phyloP scores from a whole-genome alignment of 2,888 invertebrate species.

The Acronicta leporina region DNA sequence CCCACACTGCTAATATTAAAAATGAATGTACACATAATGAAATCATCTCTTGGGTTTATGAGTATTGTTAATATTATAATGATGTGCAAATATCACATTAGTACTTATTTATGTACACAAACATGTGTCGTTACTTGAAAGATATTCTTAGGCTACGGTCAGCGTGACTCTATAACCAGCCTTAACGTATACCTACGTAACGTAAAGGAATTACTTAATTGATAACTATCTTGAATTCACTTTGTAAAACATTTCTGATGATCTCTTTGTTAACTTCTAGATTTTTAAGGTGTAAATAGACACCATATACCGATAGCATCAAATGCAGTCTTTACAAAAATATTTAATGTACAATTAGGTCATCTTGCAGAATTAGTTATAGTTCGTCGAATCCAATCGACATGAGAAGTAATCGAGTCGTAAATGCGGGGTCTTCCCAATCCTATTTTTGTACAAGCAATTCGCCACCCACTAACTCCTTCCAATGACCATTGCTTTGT shows the following conservation, averaged over 20 bases:
- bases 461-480: conserved; percentile 95
- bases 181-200: background rate
- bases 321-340: conserved; percentile 72
- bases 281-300: conserved; percentile 28
- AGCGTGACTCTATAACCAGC: no score
- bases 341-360: conserved; percentile 57
- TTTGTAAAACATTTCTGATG: conserved; percentile 26
- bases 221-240: conserved; percentile 26
- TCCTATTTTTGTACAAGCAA: conserved; percentile 94
- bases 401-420: conserved; percentile 94
- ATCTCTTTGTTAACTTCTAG: conserved; percentile 20
- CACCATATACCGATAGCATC: conserved; percentile 39
- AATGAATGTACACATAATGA: background rate
- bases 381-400: conserved; percentile 95
- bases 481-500: conserved; percentile 93
- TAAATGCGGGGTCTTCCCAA: conserved; percentile 94
- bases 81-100: conserved; percentile 33
- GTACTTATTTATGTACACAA: conserved; percentile 4
- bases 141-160: no score
- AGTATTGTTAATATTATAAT: conserved; percentile 50
- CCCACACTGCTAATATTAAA: background rate
- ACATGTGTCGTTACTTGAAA: conserved; percentile 1
- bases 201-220: conserved; percentile 1
- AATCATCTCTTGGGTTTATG: conserved; percentile 23
- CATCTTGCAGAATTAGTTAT: conserved; percentile 88